Conservation (phyloP, 2,113 vertebrate species). For the Pitta sordida region DNA sequence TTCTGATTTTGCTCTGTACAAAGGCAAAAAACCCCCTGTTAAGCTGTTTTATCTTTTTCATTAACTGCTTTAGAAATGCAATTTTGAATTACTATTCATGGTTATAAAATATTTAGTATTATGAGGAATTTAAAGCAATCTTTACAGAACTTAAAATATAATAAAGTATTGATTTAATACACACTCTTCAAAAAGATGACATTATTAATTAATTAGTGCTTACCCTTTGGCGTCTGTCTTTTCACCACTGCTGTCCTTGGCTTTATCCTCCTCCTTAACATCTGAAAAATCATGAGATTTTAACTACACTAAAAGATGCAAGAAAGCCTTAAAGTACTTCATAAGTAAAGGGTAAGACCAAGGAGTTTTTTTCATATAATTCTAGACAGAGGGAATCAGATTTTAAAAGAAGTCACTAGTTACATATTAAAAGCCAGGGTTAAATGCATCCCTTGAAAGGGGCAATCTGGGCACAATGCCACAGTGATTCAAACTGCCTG, state of each 20-base stretch:
- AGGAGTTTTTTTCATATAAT: not conserved
- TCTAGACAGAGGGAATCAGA: not conserved
- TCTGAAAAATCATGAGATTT: slow-evolving; percentile 69
- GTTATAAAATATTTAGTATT: not conserved
- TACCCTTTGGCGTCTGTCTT: slow-evolving; percentile 89
- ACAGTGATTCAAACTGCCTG: not conserved
- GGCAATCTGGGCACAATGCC: not conserved
- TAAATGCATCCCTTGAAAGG: not conserved
- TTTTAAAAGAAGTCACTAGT: not conserved
- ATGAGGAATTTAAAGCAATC: not conserved
- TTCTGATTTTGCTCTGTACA: slow-evolving; percentile 85
- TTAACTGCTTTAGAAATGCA: not conserved
- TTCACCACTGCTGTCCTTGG: slow-evolving; percentile 83
- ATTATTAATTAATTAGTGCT: not conserved
- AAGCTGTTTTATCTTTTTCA: not conserved
- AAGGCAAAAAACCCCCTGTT: slow-evolving; percentile 44
- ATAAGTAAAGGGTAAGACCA: not conserved
- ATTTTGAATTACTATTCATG: not conserved
- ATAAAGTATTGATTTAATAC: not conserved
- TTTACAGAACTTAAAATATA: not conserved
- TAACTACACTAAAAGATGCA: not conserved
- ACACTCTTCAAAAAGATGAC: not conserved
- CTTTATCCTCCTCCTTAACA: slow-evolving; percentile 89
- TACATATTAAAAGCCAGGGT: not conserved
- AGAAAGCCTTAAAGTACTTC: not conserved